Percentiles rank a stretch among this genome's conserved stretches.
Evolutionary conservation across 1,140 invertebrate species (phyloP).

Genomic region (Helicorthomorpha holstii): DNA sequence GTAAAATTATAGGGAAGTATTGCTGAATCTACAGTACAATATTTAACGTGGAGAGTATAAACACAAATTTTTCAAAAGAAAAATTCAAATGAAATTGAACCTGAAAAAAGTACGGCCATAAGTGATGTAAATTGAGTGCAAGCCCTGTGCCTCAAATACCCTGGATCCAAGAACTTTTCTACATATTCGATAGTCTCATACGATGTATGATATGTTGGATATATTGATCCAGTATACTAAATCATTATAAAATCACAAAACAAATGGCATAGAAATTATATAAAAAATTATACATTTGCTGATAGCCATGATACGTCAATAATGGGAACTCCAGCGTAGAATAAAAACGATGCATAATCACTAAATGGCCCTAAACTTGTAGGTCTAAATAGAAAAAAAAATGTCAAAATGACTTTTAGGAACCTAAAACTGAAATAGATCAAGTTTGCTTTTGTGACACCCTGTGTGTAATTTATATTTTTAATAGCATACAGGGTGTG

Average conservation of each 20-base stretch:
- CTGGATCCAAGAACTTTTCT: not conserved
- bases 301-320: conserved; percentile 15
- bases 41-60: too few species aligned
- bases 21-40: too few species aligned
- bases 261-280: too few species aligned
- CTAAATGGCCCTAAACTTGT: conserved; percentile 15
- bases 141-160: not conserved
- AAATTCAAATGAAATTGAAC: not conserved
- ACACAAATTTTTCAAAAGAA: not conserved
- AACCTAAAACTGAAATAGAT: too few species aligned
- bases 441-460: not conserved
- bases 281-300: not conserved
- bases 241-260: not conserved
- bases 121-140: not conserved
- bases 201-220: not conserved
- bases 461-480: not conserved
- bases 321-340: conserved; percentile 18
- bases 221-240: not conserved
- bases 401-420: too few species aligned
- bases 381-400: conserved; percentile 8
- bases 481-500: conserved; percentile 5
- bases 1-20: too few species aligned
- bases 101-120: not conserved
- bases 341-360: conserved; percentile 17
- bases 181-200: not conserved